Evolutionary conservation across 92 coral and sea anemone species (phyloP), one percentile per base, ranked within the genome.

Genomic region (Palythoa caribaeorum): DNA sequence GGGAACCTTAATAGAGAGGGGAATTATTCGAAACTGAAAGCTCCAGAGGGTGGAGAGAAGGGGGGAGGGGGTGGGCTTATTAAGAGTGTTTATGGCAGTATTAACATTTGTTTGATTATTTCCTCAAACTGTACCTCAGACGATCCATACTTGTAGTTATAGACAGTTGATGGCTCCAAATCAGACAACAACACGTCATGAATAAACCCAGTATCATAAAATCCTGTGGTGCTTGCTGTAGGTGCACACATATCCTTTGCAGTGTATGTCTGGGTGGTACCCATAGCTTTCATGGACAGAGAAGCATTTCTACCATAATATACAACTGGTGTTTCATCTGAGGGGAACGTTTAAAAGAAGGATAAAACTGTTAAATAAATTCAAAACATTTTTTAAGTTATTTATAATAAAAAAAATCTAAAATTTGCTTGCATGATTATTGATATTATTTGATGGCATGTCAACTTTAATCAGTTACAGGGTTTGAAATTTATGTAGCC

Each of bases 171-270:
- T 8, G 93, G 94, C 80, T 89, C 66, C 28, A 92, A 87, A 37
- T 57, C 87, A 35, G 87, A 86, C 20, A 92, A 86, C 38, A 92
- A 73, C 39, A 92, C 95, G 47, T 92, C 93, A 66, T 92, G 95
- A n/a, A 90, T 92, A 77, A 17, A 92, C 60, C 95, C 95, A 51
- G 95, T 88, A 62, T 90, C 91, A 85, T 79, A 90, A 72, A 87
- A 92, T 10, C 92, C 92, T 8, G 76, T 87, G 20, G 85, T 69
- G 48, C 77, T 65, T 3, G 92, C 92, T 2, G 89, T 73, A 0
- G 92, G 89, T 50, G 84, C 92, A 87, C 95, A 92, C 90, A 92
- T 87, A 83, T 85, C 90, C 20, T 70, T 38, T 38, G 83, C 89
- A 39, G 86, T 87, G 90, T 92, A 92, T 1, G 95, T 92, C 66